These are phyloP conservation scores for Carabus problematicus DNA, from an alignment of 2,888 invertebrate species.

Conservation along the genomic window DNA sequence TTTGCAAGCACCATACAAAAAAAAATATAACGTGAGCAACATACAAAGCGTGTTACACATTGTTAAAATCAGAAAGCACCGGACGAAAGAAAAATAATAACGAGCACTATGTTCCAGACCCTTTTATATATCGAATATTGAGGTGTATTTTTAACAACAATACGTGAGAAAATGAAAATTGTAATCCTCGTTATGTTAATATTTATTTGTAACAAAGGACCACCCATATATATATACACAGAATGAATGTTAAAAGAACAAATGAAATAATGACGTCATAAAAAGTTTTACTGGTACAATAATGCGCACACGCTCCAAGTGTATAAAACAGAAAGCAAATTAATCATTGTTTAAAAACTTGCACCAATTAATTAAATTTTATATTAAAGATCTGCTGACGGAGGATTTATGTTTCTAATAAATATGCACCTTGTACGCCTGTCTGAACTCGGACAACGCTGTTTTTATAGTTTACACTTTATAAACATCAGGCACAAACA, in stretches of 20 bases:
- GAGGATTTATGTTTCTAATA: constrained; percentile 45
- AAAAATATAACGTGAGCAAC: too few species aligned
- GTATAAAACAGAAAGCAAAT: constrained; percentile 35
- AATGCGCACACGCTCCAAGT: constrained; percentile 22
- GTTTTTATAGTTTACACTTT: constrained; percentile 38
- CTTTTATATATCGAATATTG: too few species aligned
- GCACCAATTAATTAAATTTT: constrained; percentile 44
- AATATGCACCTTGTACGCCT: constrained; percentile 25
- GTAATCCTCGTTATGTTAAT: too few species aligned
- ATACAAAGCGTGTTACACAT: too few species aligned
- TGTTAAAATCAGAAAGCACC: too few species aligned
- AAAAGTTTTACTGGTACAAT: constrained; percentile 44
- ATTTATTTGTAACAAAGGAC: too few species aligned
- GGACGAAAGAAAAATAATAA: too few species aligned
- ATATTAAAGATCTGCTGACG: constrained; percentile 43
- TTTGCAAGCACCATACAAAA: too few species aligned
- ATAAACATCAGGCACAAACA: constrained; percentile 26
- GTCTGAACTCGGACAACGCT: constrained; percentile 17
- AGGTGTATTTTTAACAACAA: too few species aligned
- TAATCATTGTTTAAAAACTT: constrained; percentile 45
- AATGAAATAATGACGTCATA: constrained; percentile 46
- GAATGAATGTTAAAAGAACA: constrained; percentile 45
- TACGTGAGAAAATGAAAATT: too few species aligned
- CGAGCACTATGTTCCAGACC: too few species aligned
- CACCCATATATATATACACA: background rate